These are phyloP conservation scores for Neoscelio sp. DNA, from an alignment of 2,888 invertebrate genomes.

Conservation along the genomic window DNA sequence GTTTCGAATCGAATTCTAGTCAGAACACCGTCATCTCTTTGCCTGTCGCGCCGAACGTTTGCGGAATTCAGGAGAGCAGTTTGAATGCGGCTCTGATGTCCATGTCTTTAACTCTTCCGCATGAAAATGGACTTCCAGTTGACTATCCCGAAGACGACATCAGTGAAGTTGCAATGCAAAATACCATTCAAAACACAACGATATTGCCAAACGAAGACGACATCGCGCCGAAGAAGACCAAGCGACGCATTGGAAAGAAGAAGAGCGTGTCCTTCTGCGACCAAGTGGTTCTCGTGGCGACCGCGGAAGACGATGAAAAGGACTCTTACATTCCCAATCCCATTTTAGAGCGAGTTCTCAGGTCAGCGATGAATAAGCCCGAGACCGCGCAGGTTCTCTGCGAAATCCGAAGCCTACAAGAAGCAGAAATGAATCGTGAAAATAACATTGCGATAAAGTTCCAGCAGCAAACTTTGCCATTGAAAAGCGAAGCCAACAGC, in stretches of 20 bases:
- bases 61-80: constrained; percentile 72
- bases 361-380: constrained; percentile 91
- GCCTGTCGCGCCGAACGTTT: constrained; percentile 31
- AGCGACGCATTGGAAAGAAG: constrained; percentile 89
- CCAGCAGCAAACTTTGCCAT: constrained; percentile 83
- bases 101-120: constrained; percentile 82
- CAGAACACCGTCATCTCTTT: constrained; percentile 71
- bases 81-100: constrained; percentile 79
- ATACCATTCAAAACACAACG: constrained; percentile 81
- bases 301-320: constrained; percentile 95
- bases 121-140: constrained; percentile 84
- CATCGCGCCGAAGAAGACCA: constrained; percentile 83
- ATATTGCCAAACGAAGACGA: constrained; percentile 81
- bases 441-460: constrained; percentile 80
- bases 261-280: constrained; percentile 98
- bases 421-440: constrained; percentile 82
- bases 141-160: constrained; percentile 81
- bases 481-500: constrained; percentile 81
- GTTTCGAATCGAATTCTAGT: constrained; percentile 74
- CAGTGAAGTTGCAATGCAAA: constrained; percentile 82
- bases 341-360: constrained; percentile 92
- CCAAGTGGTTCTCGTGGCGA: constrained; percentile 96
- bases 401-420: constrained; percentile 84
- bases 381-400: constrained; percentile 85
- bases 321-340: constrained; percentile 96